A percentile compares a stretch with the other conserved stretches of the same genome.
These are phyloP conservation scores for Pachypeltis micranthus DNA, from an alignment of 1,140 invertebrate species.

Conservation along the genomic window DNA sequence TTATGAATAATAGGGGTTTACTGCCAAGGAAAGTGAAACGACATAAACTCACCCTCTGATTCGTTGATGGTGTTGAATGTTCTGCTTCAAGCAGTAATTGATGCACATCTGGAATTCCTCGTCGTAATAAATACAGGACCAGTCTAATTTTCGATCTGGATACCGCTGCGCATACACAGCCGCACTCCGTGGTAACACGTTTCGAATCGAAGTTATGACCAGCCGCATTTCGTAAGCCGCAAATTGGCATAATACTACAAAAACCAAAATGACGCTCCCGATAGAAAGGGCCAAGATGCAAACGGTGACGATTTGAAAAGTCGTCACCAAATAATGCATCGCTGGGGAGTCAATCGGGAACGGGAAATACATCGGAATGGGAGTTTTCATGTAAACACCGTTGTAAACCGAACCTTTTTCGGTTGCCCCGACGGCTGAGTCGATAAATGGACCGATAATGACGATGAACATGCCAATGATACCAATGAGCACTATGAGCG, in stretches of 20 bases:
- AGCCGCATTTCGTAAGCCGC: background rate
- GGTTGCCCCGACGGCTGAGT: background rate
- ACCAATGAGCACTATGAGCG: background rate
- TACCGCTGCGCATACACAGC: background rate
- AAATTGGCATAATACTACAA: background rate
- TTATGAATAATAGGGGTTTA: too few species aligned
- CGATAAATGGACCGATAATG: background rate
- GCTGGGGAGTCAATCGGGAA: background rate
- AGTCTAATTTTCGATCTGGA: background rate
- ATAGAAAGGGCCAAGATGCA: background rate
- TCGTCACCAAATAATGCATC: background rate
- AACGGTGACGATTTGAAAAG: background rate
- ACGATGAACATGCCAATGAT: background rate
- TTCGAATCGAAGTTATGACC: background rate
- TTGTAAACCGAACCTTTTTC: background rate
- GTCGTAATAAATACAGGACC: background rate
- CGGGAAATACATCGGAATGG: background rate
- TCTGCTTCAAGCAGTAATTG: background rate
- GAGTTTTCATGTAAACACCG: conserved; percentile 2
- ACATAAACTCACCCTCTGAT: background rate
- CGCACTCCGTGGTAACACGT: background rate
- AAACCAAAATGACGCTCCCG: background rate
- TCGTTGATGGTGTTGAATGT: background rate
- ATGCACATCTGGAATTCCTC: background rate
- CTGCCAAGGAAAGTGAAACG: too few species aligned